Base-by-base conservation (phyloP, 2,888 invertebrate species). In the Acrocyrtus sp. region DNA sequence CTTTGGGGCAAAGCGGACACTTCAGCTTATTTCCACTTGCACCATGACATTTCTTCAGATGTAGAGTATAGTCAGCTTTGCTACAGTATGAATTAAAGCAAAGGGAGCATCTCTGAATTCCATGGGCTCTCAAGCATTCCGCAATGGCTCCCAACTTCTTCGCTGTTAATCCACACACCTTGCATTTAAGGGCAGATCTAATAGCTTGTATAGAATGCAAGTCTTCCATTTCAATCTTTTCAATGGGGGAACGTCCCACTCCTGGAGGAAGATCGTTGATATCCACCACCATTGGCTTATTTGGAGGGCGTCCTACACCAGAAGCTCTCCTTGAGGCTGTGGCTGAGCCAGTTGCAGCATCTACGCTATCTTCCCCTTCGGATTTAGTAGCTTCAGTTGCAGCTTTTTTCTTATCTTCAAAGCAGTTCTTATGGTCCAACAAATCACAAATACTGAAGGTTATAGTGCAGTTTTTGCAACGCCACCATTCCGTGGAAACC, bases 41-140 rank as follows among this genome's bases (percentile, higher is more conserved):
- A 0, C 69, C 75, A 56, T 81, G 81, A 61, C 69, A 77, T 27
- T 69, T 72, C 48, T 63, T 77, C 58, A 80, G 50, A 41, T 81
- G 81, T 10, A 29, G n/a, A 0, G 75, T 66, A 27, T 78, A 78
- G 45, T 78, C 73, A 21, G 34, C 27, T 45, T 75, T 78, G 15
- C 62, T 66, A 15, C 45, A 27, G 41, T 78, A 81, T 1, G 80
- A 75, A 47, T 81, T 81, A 74, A 81, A 81, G 45, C 81, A 81
- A 12, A 81, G 51, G 6, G 78, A 72, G 56, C 81, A 81, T 19
- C 81, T 61, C n/a, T 66, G 63, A 41, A 81, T 60, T 26, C 81
- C 80, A 45, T 81, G 81, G 56, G 47, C 24, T 50, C 68, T 48
- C 15, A 80, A 29, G 24, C 81, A 81, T 3, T 75, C 77, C 8